Base-by-base conservation (phyloP, 2,113 vertebrate species). In the Malurus cyaneus region DNA sequence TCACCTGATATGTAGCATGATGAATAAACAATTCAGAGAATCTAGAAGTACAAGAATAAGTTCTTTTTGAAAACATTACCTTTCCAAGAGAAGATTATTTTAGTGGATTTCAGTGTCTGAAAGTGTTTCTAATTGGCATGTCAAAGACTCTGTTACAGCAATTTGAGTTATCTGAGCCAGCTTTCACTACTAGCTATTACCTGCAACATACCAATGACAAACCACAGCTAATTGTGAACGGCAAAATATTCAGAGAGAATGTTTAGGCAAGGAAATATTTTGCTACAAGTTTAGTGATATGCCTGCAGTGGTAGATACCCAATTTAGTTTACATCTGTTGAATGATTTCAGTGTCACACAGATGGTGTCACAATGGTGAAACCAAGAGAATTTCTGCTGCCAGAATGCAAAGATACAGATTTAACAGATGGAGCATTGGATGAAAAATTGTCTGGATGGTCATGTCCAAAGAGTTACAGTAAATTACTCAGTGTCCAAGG, bases 1-100 rank as follows among this genome's bases (percentile, higher is more conserved):
- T 28, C 17, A 19, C 6, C 12, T 80, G 0, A 0, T 25, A 31
- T 5, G 13, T 24, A 41, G 2, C 5, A 50, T 36, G 34, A 50
- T n/a, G 28, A 88, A 41, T 34, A 23, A 76, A 31, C 2, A 36
- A 59, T 49, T 29, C 14, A 54, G 34, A 90, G 3, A 67, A 69
- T 4, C 3, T 53, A 16, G 16, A 80, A 74, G 57, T 47, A 18
- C 2, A 32, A 60, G 12, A 74, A 23, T 19, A 60, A 42, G 1
- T 62, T 59, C 0, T 61, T 71, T 57, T 15, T 39, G 29, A 50
- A 52, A 47, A 46, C 10, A 7, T 14, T 54, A 8, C 41, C 18
- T 65, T 70, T 66, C 23, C 17, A 36, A 73, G 11, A 32, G 4
- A 34, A 67, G 24, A 13, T 29, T 57, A 2, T 57, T 32, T 87